Percentiles rank a stretch among this genome's conserved stretches.
These are phyloP conservation scores for Trochalopteron elliotii DNA, from an alignment of 2,113 vertebrate species.

Conservation along the genomic window DNA sequence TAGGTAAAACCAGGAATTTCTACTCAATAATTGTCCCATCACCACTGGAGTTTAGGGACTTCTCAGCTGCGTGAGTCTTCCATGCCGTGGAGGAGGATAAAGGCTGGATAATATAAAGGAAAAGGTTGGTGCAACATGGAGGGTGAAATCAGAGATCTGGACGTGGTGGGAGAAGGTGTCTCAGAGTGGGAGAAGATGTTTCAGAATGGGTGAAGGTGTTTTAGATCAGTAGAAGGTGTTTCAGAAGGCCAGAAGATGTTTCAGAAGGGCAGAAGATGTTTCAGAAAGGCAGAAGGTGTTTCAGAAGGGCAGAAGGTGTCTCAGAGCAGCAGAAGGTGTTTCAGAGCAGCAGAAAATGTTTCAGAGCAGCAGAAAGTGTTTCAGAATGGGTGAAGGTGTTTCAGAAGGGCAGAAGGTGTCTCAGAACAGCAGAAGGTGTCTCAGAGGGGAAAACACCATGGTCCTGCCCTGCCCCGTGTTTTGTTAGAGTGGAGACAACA, in stretches of 20 bases:
- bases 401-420: not conserved
- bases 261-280: fast-evolving
- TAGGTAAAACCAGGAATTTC: not conserved
- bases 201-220: not conserved
- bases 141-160: not conserved
- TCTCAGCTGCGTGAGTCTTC: fast-evolving
- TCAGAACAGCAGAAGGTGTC: not conserved
- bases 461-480: not conserved
- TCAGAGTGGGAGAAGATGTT: fast-evolving
- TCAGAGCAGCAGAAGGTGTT: not conserved
- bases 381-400: too few species aligned
- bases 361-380: fast-evolving
- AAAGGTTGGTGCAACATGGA: not conserved
- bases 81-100: fast-evolving
- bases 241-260: fast-evolving
- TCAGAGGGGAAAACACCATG: fast-evolving
- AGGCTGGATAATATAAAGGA: not conserved
- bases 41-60: not conserved
- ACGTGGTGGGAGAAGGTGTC: not conserved
- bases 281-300: not conserved
- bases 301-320: fast-evolving
- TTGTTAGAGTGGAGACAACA: not conserved
- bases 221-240: not conserved
- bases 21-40: not conserved
- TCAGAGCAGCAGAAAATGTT: not conserved